Base-by-base conservation (phyloP, 2,888 invertebrate genomes). In the Metallyticus violacea region DNA sequence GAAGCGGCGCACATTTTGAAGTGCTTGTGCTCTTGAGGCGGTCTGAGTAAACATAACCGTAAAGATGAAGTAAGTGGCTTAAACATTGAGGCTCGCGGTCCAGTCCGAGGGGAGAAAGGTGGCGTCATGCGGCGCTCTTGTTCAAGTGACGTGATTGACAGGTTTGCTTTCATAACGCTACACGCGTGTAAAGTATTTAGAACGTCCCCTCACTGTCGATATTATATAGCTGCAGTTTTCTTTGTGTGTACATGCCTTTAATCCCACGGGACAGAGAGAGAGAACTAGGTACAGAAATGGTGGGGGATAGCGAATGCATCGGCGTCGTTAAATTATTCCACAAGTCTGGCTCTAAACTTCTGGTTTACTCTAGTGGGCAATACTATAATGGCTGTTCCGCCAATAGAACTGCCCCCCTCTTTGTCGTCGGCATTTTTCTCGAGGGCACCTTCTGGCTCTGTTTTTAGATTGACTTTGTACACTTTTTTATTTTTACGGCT, bases 281-380 rank as follows among this genome's bases (percentile, higher is more conserved):
- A 79, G 26, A 26, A 26, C 40, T 22, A 62, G 40, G 40, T 62
- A 62, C 15, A 26, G 79, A 26, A 25, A 1, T n/a, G n/a, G n/a
- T n/a, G 29, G 28, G 29, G 81, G 76, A 85, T 79, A 26, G 80
- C 80, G 80, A 85, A 80, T 85, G 85, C 81, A 30, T 40, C 29
- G 81, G 6, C 30, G 25, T 85, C 85, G 85, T 85, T 85, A 85
- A 85, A 85, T 85, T 85, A 85, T 85, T 85, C 85, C 85, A 76
- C 85, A 62, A 83, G 79, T 85, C 80, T 80, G 85, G 27, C 62
- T 81, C 81, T 80, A 85, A 80, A 76, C 80, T 85, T 25, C 81
- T 7, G 80, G 76, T 25, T 80, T 85, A 85, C 85, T 81, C 85
- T 76, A 85, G 80, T 76, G 83, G 28, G 83, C 77, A 77, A 77